Evolutionary conservation across 1,140 invertebrate genomes (phyloP).

Genomic region (Trichoplusia ni): DNA sequence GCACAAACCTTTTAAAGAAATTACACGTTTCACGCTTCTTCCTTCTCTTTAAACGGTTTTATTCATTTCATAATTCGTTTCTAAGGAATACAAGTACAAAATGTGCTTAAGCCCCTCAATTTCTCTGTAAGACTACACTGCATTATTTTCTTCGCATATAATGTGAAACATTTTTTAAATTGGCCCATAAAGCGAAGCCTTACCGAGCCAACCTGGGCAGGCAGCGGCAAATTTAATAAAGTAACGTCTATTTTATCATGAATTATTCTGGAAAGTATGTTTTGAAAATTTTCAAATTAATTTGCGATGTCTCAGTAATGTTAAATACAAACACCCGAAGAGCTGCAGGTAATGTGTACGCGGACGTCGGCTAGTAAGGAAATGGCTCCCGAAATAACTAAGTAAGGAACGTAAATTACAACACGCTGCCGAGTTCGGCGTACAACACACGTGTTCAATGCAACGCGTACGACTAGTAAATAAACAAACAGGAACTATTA

Average conservation of each 20-base stretch:
- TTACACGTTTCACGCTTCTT: slow-evolving; percentile 40
- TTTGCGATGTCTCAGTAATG: slow-evolving; percentile 25
- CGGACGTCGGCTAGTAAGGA: slow-evolving; percentile 40
- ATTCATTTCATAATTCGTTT: slow-evolving; percentile 26
- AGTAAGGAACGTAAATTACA: slow-evolving; percentile 47
- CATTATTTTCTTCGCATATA: slow-evolving; percentile 67
- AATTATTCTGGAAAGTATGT: slow-evolving; percentile 58
- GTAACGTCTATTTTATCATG: slow-evolving; percentile 64
- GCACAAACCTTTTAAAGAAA: slow-evolving; percentile 44
- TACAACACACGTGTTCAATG: slow-evolving; percentile 43
- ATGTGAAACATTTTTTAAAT: slow-evolving; percentile 77
- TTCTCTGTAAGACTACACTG: slow-evolving; percentile 55
- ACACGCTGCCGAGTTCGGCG: slow-evolving; percentile 35
- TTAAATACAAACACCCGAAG: not conserved
- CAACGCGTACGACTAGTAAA: slow-evolving; percentile 20
- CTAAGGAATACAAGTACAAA: slow-evolving; percentile 31
- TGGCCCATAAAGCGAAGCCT: slow-evolving; percentile 72
- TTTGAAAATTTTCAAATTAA: slow-evolving; percentile 42
- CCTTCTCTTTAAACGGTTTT: slow-evolving; percentile 10
- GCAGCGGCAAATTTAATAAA: slow-evolving; percentile 72
- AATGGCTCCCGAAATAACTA: slow-evolving; percentile 50
- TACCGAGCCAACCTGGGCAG: slow-evolving; percentile 59
- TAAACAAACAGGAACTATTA: slow-evolving; percentile 21
- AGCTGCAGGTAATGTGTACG: not conserved
- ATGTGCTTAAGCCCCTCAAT: slow-evolving; percentile 49